Evolutionary conservation across 2,888 invertebrate species (phyloP).

Genomic region (Atrina japonica): DNA sequence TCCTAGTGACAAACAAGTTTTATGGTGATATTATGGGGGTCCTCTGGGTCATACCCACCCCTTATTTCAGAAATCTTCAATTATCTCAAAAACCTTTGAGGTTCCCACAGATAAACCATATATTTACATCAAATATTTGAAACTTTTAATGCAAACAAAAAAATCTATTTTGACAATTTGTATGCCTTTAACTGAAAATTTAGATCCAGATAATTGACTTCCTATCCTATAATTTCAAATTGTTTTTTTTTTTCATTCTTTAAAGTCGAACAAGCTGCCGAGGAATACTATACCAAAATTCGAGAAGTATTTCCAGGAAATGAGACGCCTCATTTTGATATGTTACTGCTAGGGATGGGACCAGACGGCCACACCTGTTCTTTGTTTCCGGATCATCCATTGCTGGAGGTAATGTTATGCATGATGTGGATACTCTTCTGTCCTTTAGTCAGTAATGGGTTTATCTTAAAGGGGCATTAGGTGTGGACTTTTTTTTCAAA

Average conservation of each 20-base stretch:
- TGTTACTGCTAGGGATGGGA: constrained; percentile 96
- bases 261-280: constrained; percentile 88
- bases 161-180: too few species aligned
- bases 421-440: background rate
- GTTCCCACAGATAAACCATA: too few species aligned
- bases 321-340: constrained; percentile 89
- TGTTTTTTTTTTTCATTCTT: constrained; percentile 1
- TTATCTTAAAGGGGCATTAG: too few species aligned
- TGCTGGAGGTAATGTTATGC: constrained; percentile 76
- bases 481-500: too few species aligned
- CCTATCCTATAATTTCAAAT: background rate
- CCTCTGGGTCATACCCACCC: background rate
- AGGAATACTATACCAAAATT: constrained; percentile 87
- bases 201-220: too few species aligned
- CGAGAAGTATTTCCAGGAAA: constrained; percentile 84
- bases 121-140: too few species aligned
- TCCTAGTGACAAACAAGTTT: too few species aligned
- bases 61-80: too few species aligned
- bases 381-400: constrained; percentile 89
- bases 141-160: too few species aligned
- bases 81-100: too few species aligned
- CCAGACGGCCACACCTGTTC: constrained; percentile 99
- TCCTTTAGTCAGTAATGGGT: background rate
- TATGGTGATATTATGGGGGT: too few species aligned
- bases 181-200: too few species aligned